Base-by-base conservation (phyloP, 2,113 vertebrate species). In the Sebastes fasciatus region DNA sequence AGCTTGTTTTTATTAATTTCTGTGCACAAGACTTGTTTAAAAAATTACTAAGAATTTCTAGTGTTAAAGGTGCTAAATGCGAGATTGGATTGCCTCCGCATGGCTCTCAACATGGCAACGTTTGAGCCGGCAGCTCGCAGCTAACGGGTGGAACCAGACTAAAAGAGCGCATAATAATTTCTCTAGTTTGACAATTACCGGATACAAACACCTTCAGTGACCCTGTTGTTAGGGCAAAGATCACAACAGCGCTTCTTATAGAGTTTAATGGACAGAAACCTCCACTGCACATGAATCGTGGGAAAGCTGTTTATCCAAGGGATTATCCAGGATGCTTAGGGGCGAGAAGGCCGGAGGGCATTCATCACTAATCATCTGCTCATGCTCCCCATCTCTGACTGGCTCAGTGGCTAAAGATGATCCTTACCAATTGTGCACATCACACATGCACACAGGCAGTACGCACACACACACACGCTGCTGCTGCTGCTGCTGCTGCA, bases 311-410 rank as follows among this genome's bases (percentile, higher is more conserved):
- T 92, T 80, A 90, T 91, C 90, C 79, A 78, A 72, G 45, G 81
- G 92, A 94, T 94, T 93, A 94, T 88, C 82, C 84, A 87, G 81
- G 84, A 84, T 86, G 88, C 85, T 89, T 89, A 86, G 81, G 81
- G 86, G 88, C 48, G 66, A 91, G 83, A 91, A 91, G 88, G 89
- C 89, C 80, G 54, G 66, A 86, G 90, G 85, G 89, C 82, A 68
- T 89, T 88, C 85, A 89, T 93, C 89, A 90, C 87, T 88, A 91
- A 93, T 93, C 91, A 91, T 92, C 86, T 88, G 87, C 75, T 93
- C 89, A 89, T 90, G 70, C 84, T 87, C 81, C 83, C 82, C 89
- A 79, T 92, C 83, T 88, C 85, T 87, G 83, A 86, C 69, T 87
- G 83, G 84, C 84, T 92, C 88, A 84, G 81, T 73, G 86, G 79